Conservation (phyloP, 92 coral and sea anemone genomes). For the Heteractis magnifica region DNA sequence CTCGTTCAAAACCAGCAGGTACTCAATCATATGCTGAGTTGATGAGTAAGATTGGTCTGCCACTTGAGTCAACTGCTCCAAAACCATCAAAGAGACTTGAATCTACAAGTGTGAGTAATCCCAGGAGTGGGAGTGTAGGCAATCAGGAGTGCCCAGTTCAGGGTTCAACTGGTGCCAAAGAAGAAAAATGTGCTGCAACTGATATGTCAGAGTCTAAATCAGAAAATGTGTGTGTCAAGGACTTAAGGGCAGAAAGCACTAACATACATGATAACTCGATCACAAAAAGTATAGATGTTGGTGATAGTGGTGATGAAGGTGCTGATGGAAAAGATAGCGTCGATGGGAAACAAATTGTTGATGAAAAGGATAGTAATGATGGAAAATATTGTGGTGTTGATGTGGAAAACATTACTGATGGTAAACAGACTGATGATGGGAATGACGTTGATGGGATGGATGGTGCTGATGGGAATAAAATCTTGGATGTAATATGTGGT, state of each 20-base stretch:
- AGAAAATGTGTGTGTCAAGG: not conserved
- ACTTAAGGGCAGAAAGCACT: not conserved
- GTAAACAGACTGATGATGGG: not conserved
- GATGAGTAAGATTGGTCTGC: slow-evolving; percentile 59
- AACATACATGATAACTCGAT: not conserved
- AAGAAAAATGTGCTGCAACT: not conserved
- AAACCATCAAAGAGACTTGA: not conserved
- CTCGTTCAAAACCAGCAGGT: slow-evolving; percentile 29
- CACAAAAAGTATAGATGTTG: not conserved
- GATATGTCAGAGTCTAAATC: not conserved
- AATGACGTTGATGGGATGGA: not conserved
- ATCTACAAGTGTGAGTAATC: not conserved
- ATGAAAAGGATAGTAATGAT: not conserved
- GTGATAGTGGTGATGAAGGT: not conserved
- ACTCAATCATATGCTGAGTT: slow-evolving; percentile 76
- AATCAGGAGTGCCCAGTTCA: not conserved
- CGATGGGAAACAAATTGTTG: not conserved
- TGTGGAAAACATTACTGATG: not conserved
- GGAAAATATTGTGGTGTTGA: not conserved
- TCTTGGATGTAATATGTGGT: not conserved
- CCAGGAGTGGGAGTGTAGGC: not conserved
- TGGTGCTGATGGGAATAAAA: not conserved
- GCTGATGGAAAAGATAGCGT: not conserved
- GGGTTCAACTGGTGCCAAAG: not conserved
- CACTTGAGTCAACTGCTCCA: not conserved